These are phyloP conservation scores for Acronicta leporina DNA, from an alignment of 2,888 invertebrate genomes.

Conservation along the genomic window DNA sequence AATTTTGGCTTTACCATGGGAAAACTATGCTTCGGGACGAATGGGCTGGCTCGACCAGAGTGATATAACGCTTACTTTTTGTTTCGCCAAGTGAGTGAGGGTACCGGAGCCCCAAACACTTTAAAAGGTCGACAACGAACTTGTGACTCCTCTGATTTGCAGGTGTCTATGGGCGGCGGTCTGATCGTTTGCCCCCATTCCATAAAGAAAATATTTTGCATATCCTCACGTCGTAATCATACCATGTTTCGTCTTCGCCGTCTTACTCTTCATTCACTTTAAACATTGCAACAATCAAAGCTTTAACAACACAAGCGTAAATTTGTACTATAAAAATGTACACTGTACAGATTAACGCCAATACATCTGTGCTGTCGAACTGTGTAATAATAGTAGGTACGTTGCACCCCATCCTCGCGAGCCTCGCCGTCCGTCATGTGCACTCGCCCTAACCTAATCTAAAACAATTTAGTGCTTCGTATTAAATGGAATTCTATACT, in stretches of 20 bases:
- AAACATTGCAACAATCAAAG: slow-evolving; percentile 27
- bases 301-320: slow-evolving; percentile 21
- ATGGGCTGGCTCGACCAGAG: no score
- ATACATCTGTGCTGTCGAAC: slow-evolving; percentile 40
- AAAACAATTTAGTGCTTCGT: slow-evolving; percentile 59
- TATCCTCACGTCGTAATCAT: not conserved
- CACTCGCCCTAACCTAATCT: slow-evolving; percentile 72
- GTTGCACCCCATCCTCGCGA: slow-evolving; percentile 52
- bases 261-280: not conserved
- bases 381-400: slow-evolving; percentile 55
- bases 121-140: no score
- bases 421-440: slow-evolving; percentile 66
- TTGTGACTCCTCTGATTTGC: no score
- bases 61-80: no score
- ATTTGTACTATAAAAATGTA: slow-evolving; percentile 16
- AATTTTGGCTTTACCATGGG: no score
- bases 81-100: no score
- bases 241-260: not conserved
- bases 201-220: no score
- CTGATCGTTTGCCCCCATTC: no score
- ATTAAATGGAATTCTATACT: slow-evolving; percentile 52
- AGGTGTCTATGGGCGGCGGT: no score
- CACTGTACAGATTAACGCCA: slow-evolving; percentile 43
- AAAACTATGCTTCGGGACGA: no score
- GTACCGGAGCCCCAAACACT: no score